Evolutionary conservation across 1,140 invertebrate genomes (phyloP).

Genomic region (Drosophila ananassae): DNA sequence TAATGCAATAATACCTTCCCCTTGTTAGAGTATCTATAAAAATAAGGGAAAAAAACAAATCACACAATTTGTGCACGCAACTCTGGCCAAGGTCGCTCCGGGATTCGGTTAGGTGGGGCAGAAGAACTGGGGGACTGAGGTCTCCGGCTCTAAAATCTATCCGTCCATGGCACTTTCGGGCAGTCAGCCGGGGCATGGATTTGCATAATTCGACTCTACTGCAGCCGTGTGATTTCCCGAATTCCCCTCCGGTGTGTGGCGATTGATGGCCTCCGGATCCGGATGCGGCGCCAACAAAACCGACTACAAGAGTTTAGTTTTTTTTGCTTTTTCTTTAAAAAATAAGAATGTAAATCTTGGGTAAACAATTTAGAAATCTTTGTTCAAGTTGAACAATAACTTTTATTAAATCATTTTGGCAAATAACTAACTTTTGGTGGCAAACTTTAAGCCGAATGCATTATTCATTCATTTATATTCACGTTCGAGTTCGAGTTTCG

Average conservation of each 20-base stretch:
- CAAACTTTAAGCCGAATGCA: not conserved
- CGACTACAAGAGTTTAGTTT: not conserved
- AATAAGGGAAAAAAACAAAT: constrained; percentile 6
- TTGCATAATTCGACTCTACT: constrained; percentile 46
- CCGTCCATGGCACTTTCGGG: constrained; percentile 27
- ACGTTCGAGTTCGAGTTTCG: constrained; percentile 8
- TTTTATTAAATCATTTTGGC: not conserved
- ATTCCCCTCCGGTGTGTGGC: constrained; percentile 2
- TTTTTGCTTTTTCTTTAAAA: not conserved
- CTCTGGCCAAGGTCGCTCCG: constrained; percentile 39
- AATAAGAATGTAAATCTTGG: not conserved
- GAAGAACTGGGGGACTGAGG: not conserved
- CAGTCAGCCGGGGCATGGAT: constrained; percentile 16
- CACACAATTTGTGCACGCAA: constrained; percentile 56
- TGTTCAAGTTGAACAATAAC: not conserved
- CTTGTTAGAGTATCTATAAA: constrained; percentile 3
- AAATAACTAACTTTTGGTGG: not conserved
- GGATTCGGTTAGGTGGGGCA: constrained; percentile 9
- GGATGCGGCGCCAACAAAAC: constrained; percentile 3
- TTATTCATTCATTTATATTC: constrained; percentile 21
- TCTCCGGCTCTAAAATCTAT: constrained; percentile 19
- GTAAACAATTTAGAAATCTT: not conserved
- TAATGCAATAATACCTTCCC: not conserved
- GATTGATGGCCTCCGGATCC: constrained; percentile 31
- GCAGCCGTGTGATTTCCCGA: constrained; percentile 26